Evolutionary conservation across 2,888 invertebrate genomes (phyloP).

Genomic region (Onchidella celtica): DNA sequence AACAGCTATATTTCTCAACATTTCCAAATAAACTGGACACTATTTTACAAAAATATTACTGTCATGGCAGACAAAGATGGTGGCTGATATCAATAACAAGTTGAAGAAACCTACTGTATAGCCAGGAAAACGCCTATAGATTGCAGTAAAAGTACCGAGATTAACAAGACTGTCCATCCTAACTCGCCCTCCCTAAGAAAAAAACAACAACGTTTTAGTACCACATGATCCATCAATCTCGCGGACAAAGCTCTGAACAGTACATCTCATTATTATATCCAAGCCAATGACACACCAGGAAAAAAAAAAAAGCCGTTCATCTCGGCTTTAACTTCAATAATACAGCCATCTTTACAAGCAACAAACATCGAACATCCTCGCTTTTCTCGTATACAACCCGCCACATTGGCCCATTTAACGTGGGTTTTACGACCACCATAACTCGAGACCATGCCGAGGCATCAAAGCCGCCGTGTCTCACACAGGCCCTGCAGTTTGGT

Average conservation of each 20-base stretch:
- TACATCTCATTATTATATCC: not conserved
- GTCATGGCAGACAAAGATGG: too few relatives aligned
- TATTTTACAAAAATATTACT: too few relatives aligned
- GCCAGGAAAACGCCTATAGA: too few relatives aligned
- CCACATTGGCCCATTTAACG: constrained; percentile 15
- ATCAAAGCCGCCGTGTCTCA: constrained; percentile 16
- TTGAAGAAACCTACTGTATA: too few relatives aligned
- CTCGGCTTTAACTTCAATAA: not conserved
- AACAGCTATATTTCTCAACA: too few relatives aligned
- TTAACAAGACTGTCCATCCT: too few relatives aligned
- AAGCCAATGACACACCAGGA: constrained; percentile 3
- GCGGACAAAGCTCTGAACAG: not conserved
- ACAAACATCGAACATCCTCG: not conserved
- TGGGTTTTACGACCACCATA: constrained; percentile 15
- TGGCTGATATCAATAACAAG: too few relatives aligned
- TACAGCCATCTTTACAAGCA: not conserved
- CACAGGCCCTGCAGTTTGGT: constrained; percentile 1
- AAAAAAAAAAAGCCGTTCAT: constrained; percentile 10
- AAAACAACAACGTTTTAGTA: too few relatives aligned
- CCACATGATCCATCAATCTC: too few relatives aligned
- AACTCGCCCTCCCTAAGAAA: too few relatives aligned
- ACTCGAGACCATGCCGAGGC: not conserved
- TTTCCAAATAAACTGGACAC: too few relatives aligned
- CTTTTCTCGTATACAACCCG: not conserved
- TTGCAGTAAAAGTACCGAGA: too few relatives aligned